phyloP scores from a whole-genome alignment of 2,113 vertebrate species.

The Megaceryle maxima region DNA sequence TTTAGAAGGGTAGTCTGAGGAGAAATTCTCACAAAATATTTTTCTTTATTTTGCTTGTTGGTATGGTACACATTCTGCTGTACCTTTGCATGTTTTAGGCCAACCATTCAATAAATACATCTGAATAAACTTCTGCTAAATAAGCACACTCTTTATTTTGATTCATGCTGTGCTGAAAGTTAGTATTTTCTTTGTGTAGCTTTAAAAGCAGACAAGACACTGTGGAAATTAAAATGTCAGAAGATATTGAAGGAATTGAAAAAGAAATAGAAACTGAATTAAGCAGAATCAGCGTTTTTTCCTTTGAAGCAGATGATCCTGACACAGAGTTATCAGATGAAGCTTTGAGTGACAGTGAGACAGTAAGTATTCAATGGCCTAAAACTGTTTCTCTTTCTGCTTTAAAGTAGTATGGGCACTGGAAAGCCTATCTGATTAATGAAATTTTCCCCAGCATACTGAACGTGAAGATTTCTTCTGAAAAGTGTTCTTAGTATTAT shows the following conservation, averaged over 20 bases:
- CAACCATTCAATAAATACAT: not conserved
- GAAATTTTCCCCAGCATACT: not conserved
- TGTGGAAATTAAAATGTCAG: constrained; percentile 44
- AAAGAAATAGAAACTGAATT: constrained; percentile 75
- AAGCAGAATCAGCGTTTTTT: constrained; percentile 64
- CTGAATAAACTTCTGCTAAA: not conserved
- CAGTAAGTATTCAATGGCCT: constrained; percentile 53
- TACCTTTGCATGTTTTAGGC: not conserved
- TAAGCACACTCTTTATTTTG: not conserved
- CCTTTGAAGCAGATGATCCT: constrained; percentile 62
- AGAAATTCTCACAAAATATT: rapidly evolving
- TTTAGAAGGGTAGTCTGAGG: not conserved
- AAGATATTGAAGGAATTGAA: constrained; percentile 39
- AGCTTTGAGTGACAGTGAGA: constrained; percentile 41
- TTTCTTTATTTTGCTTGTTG: not conserved
- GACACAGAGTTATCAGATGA: constrained; percentile 60
- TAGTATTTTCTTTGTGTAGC: not conserved
- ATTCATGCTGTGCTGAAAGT: not conserved
- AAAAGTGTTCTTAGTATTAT: not conserved
- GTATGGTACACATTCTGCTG: not conserved
- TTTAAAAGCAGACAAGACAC: not conserved
- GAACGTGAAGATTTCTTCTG: not conserved
- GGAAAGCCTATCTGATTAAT: not conserved
- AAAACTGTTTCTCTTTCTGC: not conserved
- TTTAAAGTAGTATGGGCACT: not conserved